Percentiles rank a stretch among this genome's conserved stretches.
Evolutionary conservation across 2,888 invertebrate species (phyloP).

Genomic region (Lithophane semibrunnea): DNA sequence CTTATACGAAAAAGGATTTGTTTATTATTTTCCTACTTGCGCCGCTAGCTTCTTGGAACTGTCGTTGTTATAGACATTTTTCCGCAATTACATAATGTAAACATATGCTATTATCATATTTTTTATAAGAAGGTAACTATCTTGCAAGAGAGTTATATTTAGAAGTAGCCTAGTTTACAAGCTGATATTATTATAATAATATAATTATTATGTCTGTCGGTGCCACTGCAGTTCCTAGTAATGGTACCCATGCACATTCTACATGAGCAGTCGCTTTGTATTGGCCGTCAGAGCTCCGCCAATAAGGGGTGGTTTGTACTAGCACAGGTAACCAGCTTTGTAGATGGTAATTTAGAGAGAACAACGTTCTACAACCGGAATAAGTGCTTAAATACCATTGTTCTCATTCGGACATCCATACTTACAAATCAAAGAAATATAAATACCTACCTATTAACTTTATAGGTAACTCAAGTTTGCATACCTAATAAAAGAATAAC

Average conservation of each 20-base stretch:
- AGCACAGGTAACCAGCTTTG: too few relatives aligned
- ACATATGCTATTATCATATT: background rate
- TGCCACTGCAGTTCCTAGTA: background rate
- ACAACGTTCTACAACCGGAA: too few relatives aligned
- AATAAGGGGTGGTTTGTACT: background rate
- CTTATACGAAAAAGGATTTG: background rate
- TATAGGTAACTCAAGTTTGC: background rate
- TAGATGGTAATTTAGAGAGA: too few relatives aligned
- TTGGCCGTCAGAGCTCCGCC: background rate
- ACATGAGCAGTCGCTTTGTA: conserved; percentile 6
- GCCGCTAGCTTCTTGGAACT: background rate
- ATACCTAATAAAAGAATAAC: background rate
- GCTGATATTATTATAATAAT: conserved; percentile 2
- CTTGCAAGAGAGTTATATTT: background rate
- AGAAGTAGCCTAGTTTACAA: background rate
- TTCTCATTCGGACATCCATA: background rate
- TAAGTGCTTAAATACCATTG: background rate
- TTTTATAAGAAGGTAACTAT: background rate
- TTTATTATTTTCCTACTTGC: background rate
- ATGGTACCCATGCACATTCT: conserved; percentile 7
- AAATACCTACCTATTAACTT: background rate
- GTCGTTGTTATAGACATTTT: background rate
- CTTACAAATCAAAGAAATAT: too few relatives aligned
- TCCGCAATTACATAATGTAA: background rate
- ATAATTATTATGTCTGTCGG: background rate